phyloP scores from a whole-genome alignment of 2,797 vertebrate species.

The Mormyrus hasselquistii region DNA sequence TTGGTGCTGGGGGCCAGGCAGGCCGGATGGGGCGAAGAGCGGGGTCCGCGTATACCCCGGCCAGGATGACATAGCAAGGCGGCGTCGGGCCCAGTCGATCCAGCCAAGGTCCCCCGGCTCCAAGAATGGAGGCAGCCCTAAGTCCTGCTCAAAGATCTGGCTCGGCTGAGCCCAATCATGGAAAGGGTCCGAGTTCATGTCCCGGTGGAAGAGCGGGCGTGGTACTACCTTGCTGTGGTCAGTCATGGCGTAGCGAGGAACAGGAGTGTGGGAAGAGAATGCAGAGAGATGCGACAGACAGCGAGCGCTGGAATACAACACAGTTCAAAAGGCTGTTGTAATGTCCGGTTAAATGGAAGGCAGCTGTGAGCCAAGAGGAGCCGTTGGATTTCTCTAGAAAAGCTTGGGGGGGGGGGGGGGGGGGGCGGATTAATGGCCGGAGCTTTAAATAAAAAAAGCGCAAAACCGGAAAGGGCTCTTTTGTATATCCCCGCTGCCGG shows the following conservation, averaged over 20 bases:
- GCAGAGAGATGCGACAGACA: not conserved
- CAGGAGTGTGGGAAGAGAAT: not conserved
- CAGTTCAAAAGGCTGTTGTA: not conserved
- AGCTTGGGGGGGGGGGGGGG: not conserved
- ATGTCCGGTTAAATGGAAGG: not conserved
- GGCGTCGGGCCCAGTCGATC: slow-evolving; percentile 58
- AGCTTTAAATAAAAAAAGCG: no score
- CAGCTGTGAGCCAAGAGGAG: not conserved
- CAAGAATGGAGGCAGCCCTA: slow-evolving; percentile 59
- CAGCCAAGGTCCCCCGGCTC: slow-evolving; percentile 55
- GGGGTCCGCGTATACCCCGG: slow-evolving; percentile 43
- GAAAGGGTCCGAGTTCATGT: slow-evolving; percentile 56
- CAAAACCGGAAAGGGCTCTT: no score
- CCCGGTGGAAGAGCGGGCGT: slow-evolving; percentile 58
- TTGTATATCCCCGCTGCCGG: slow-evolving; percentile 47
- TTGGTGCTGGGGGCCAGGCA: slow-evolving; percentile 23
- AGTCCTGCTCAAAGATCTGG: slow-evolving; percentile 51
- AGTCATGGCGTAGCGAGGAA: slow-evolving; percentile 40
- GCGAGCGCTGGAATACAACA: not conserved
- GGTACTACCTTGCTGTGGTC: slow-evolving; percentile 49
- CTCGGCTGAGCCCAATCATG: slow-evolving; percentile 54
- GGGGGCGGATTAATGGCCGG: slow-evolving; percentile 21
- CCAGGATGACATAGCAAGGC: slow-evolving; percentile 48
- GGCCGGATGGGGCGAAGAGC: slow-evolving; percentile 37
- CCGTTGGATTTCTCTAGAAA: slow-evolving; percentile 30